phyloP scores from a whole-genome alignment of 2,888 invertebrate genomes.

The Polietes domitor region DNA sequence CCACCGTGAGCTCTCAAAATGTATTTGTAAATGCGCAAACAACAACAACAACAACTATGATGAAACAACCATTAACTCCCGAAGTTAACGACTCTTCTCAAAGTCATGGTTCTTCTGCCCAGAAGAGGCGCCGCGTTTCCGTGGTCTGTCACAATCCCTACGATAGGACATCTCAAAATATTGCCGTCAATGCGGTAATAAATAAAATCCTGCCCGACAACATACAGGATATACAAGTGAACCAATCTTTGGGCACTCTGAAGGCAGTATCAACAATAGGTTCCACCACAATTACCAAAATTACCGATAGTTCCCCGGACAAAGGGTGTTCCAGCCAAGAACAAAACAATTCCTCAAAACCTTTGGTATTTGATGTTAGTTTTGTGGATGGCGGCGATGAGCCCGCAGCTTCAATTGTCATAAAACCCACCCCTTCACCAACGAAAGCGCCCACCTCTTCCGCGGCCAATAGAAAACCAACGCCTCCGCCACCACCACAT shows the following conservation, averaged over 20 bases:
- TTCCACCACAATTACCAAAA: constrained; percentile 66
- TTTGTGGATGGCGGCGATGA: constrained; percentile 67
- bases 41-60: background rate
- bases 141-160: constrained; percentile 55
- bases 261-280: constrained; percentile 47
- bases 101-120: constrained; percentile 9
- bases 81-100: background rate
- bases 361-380: constrained; percentile 66
- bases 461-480: background rate
- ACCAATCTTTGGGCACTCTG: background rate
- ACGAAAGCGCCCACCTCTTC: background rate
- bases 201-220: constrained; percentile 63
- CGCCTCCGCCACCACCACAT: background rate
- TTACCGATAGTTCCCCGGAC: constrained; percentile 12
- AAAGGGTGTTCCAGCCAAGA: background rate
- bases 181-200: constrained; percentile 67
- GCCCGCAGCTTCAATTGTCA: constrained; percentile 69
- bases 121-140: constrained; percentile 66
- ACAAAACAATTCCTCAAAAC: constrained; percentile 13
- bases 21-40: background rate
- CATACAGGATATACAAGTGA: constrained; percentile 54
- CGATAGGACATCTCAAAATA: constrained; percentile 58
- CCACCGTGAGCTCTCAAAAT: background rate
- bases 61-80: background rate
- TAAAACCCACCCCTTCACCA: constrained; percentile 59